Base-by-base conservation (phyloP, 2,797 vertebrate genomes). In the Gallinago nigripennis region DNA sequence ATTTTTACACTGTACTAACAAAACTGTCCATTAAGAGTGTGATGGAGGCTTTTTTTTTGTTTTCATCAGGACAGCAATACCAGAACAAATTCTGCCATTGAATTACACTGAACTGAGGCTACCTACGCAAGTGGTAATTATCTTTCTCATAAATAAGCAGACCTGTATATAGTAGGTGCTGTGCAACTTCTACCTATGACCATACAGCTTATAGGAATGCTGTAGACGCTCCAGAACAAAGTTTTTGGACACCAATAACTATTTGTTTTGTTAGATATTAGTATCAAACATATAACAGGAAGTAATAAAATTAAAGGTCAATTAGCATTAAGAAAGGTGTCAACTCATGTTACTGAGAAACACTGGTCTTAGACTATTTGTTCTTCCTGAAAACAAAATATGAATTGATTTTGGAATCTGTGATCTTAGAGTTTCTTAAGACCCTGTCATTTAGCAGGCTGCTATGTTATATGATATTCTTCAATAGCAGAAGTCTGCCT, bases 341-440 rank as follows among this genome's bases (percentile, higher is more conserved):
- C 18, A 39, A 4, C 69, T 58, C 31, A 16, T 2, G 8, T 25
- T 37, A 78, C 13, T 21, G 37, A 66, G 39, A 80, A 92, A 73
- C 15, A 45, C 2, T 54, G 17, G 7, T 75, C 21, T 86, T 24
- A 58, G 15, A 30, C 20, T 39, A 43, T 10, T 53, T 66, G 13
- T 45, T 71, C 25, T 43, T 86, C n/a, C 28, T 19, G 14, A 9
- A 73, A 57, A 53, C 16, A 86, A 39, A 57, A 41, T 1, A 30
- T 1, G 1, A 66, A 48, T 6, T 23, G 2, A 13, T 0, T 9
- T 19, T 58, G 21, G 60, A 56, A 37, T 6, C 19, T 17, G 24
- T 37, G 10, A 48, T 20, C 7, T 23, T 4, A 51, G 15, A 70
- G 73, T 46, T 50, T 46, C 35, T 51, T 48, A 43, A 51, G 30